Evolutionary conservation across 2,888 invertebrate species (phyloP).

Genomic region (Harpagoxenus sublaevis): DNA sequence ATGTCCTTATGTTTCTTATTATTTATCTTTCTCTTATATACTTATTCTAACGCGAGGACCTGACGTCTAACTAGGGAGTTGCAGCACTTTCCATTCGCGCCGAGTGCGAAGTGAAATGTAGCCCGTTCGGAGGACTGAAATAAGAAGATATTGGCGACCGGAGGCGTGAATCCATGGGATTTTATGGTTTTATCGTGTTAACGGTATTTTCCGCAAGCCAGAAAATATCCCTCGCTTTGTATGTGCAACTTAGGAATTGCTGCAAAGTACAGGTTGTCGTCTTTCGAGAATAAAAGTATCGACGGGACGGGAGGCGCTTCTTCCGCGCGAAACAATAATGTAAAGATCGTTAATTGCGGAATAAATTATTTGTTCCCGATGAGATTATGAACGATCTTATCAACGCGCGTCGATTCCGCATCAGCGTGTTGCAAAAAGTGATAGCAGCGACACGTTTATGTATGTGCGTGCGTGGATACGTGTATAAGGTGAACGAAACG

Average conservation of each 20-base stretch:
- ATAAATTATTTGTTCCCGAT: slow-evolving; percentile 1
- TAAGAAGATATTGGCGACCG: slow-evolving; percentile 66
- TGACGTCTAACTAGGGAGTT: slow-evolving; percentile 29
- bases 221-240: slow-evolving; percentile 68
- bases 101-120: slow-evolving; percentile 48
- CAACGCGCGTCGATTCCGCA: background rate
- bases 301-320: background rate
- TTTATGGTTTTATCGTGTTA: slow-evolving; percentile 73
- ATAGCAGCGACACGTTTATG: background rate
- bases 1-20: slow-evolving; percentile 70
- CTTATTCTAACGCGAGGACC: slow-evolving; percentile 57
- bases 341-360: background rate
- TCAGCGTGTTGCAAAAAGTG: background rate
- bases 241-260: slow-evolving; percentile 1
- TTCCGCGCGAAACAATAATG: background rate
- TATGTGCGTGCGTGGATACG: background rate
- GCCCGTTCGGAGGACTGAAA: slow-evolving; percentile 57
- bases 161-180: slow-evolving; percentile 63
- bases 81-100: slow-evolving; percentile 44
- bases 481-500: slow-evolving; percentile 18
- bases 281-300: background rate
- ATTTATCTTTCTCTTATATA: slow-evolving; percentile 69
- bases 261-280: background rate
- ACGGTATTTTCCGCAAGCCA: slow-evolving; percentile 63
- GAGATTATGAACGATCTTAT: background rate